These are phyloP conservation scores for Prietella phreatophila DNA, from an alignment of 2,113 vertebrate genomes.

Conservation along the genomic window DNA sequence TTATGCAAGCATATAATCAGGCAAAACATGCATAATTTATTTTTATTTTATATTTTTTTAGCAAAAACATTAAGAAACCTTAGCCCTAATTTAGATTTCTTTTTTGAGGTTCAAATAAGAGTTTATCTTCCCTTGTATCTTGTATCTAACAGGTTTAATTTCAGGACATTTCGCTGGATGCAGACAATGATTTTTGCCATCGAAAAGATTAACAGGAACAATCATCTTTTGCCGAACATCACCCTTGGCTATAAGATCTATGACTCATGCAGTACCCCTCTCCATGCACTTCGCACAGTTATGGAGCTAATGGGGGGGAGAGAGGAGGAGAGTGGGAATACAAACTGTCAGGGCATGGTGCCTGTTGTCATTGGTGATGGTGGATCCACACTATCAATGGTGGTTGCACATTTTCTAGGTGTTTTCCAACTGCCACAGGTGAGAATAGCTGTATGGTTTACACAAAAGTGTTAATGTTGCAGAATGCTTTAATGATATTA, in stretches of 20 bases:
- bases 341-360: constrained; percentile 56
- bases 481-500: not conserved
- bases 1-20: too few relatives aligned
- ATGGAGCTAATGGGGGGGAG: constrained; percentile 66
- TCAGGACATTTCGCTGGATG: constrained; percentile 76
- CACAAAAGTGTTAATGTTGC: not conserved
- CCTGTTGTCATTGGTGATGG: constrained; percentile 75
- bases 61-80: not conserved
- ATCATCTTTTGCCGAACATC: constrained; percentile 67
- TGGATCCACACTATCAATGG: constrained; percentile 76
- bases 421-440: constrained; percentile 77
- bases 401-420: constrained; percentile 72
- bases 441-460: not conserved
- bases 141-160: constrained; percentile 68
- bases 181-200: constrained; percentile 79
- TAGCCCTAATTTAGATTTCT: not conserved
- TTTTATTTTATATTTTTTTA: not conserved
- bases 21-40: too few relatives aligned
- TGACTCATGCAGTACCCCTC: constrained; percentile 73
- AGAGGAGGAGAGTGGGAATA: constrained; percentile 18
- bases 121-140: not conserved
- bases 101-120: not conserved
- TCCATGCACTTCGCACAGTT: constrained; percentile 68
- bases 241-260: constrained; percentile 77
- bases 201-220: constrained; percentile 72